Conservation (phyloP, 2,113 vertebrate species). For the Hippocampus comes region DNA sequence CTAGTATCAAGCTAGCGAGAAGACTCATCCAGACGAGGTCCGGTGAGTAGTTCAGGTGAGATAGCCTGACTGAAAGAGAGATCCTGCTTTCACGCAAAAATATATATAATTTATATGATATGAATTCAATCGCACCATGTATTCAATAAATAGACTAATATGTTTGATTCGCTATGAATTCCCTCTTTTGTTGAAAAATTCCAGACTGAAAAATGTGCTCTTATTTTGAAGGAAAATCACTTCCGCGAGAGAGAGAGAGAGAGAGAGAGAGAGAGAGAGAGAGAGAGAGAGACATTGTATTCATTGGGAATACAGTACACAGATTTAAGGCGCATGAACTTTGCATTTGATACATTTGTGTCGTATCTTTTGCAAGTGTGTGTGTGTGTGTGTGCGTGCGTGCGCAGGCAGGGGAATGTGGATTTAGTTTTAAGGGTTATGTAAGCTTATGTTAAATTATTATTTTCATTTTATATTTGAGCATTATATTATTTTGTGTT, state of each 20-base stretch:
- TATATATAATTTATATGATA: accelerated
- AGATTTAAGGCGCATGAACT: too few relatives aligned
- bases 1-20: constrained; percentile 39
- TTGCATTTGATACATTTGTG: too few relatives aligned
- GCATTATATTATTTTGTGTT: too few relatives aligned
- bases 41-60: constrained; percentile 21
- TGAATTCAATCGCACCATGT: accelerated
- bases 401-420: too few relatives aligned
- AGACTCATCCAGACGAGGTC: constrained; percentile 28
- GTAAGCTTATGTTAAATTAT: too few relatives aligned
- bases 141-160: background rate
- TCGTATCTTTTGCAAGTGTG: background rate
- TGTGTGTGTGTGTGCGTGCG: too few relatives aligned
- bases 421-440: too few relatives aligned
- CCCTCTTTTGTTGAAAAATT: background rate
- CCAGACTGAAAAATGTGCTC: background rate
- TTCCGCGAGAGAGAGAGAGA: background rate
- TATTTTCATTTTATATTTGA: too few relatives aligned
- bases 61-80: background rate
- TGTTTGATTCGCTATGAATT: background rate
- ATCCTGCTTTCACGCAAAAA: background rate
- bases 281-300: background rate
- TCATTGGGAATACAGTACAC: too few relatives aligned
- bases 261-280: background rate
- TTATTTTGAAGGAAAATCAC: background rate